These are phyloP conservation scores for Chamaetylas fuelleborni DNA, from an alignment of 2,113 vertebrate genomes.

Conservation along the genomic window DNA sequence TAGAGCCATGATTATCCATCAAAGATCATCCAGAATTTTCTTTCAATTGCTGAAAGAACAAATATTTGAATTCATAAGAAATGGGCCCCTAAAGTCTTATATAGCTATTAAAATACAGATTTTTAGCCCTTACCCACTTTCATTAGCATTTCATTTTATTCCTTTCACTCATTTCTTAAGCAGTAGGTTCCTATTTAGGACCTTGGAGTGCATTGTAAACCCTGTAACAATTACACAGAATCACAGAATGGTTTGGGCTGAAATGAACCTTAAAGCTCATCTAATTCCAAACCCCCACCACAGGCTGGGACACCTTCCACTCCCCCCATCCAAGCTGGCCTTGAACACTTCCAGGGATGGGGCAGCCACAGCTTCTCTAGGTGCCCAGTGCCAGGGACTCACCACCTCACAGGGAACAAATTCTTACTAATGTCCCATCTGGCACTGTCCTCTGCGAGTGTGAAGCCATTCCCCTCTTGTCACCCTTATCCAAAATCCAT, in stretches of 20 bases:
- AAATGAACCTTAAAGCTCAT: background rate
- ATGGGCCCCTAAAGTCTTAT: background rate
- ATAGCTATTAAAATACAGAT: background rate
- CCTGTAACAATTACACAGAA: rapidly evolving
- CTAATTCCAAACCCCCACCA: background rate
- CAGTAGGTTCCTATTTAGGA: background rate
- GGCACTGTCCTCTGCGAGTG: too few species aligned
- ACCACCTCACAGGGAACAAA: background rate
- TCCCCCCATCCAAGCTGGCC: too few species aligned
- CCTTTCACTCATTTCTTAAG: background rate
- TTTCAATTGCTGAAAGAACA: background rate
- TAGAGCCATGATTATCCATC: background rate
- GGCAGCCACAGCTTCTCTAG: background rate
- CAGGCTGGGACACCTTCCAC: background rate
- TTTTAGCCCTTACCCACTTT: background rate
- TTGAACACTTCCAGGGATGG: background rate
- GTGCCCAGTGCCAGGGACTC: background rate
- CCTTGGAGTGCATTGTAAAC: background rate
- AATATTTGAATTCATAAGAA: background rate
- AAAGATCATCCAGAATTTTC: background rate
- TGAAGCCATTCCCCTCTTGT: background rate
- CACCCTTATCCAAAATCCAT: background rate
- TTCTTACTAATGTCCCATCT: too few species aligned
- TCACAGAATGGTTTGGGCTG: background rate
- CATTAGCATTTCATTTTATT: background rate